phyloP scores from a whole-genome alignment of 2,797 vertebrate species.

The Pteronotus mesoamericanus region DNA sequence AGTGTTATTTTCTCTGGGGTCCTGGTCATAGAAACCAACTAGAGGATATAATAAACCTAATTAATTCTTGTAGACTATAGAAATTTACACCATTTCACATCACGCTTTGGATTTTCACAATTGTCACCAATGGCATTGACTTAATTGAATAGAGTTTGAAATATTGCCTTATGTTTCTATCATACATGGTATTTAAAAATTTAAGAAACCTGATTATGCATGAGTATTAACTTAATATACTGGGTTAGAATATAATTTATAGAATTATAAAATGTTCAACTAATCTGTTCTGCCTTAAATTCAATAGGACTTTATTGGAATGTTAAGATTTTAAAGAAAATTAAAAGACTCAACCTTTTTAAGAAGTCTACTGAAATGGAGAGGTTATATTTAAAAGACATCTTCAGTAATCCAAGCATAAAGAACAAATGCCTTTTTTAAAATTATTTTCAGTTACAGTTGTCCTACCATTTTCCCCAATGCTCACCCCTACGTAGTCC shows the following conservation, averaged over 20 bases:
- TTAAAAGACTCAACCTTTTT: constrained; percentile 13
- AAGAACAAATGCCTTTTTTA: background rate
- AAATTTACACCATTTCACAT: background rate
- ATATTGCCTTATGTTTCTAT: background rate
- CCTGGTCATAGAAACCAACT: constrained; percentile 48
- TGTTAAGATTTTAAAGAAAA: constrained; percentile 54
- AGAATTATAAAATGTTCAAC: constrained; percentile 35
- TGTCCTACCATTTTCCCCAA: too few relatives aligned
- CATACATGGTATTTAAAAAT: constrained; percentile 1
- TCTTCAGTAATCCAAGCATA: constrained; percentile 32
- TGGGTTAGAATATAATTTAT: constrained; percentile 34
- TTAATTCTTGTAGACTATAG: background rate
- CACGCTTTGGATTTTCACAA: constrained; percentile 9
- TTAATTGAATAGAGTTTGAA: constrained; percentile 20
- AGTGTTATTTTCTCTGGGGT: constrained; percentile 70
- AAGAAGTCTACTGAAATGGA: constrained; percentile 49
- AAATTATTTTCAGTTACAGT: too few relatives aligned
- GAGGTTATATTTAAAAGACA: constrained; percentile 18
- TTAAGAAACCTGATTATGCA: constrained; percentile 34
- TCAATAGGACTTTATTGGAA: constrained; percentile 38
- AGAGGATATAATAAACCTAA: background rate
- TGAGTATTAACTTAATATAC: constrained; percentile 28
- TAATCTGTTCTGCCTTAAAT: constrained; percentile 50
- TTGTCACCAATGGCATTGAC: background rate
- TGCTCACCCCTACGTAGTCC: too few relatives aligned